phyloP scores from a whole-genome alignment of 2,113 vertebrate species.

The Megaptera novaeangliae region DNA sequence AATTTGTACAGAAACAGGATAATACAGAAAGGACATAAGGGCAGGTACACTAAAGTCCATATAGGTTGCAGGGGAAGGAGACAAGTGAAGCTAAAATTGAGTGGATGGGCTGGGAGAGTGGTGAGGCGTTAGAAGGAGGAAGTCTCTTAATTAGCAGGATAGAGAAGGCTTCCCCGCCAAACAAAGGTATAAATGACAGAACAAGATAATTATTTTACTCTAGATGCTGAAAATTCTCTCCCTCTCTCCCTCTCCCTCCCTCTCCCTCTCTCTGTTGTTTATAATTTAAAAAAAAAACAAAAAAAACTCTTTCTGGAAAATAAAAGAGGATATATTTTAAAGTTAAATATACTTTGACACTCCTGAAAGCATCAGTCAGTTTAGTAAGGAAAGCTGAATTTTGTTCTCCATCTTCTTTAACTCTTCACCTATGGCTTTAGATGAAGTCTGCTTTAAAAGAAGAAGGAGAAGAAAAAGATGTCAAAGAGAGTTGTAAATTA shows the following conservation, averaged over 20 bases:
- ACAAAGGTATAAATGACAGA: not conserved
- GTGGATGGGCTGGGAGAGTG: not conserved
- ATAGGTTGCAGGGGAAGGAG: not conserved
- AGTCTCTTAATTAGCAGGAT: not conserved
- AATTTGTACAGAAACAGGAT: not conserved
- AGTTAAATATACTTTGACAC: not conserved
- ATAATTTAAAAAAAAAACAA: not conserved
- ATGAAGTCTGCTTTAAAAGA: conserved; percentile 50
- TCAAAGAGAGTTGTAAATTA: conserved; percentile 59
- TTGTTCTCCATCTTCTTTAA: conserved; percentile 50
- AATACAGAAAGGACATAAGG: not conserved
- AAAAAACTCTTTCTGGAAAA: not conserved
- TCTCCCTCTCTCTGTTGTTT: not conserved
- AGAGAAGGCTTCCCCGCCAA: not conserved
- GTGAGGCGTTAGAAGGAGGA: not conserved
- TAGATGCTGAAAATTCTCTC: not conserved
- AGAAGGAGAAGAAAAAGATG: conserved; percentile 23
- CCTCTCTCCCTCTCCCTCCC: not conserved
- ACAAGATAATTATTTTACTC: not conserved
- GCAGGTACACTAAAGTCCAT: not conserved
- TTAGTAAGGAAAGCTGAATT: not conserved
- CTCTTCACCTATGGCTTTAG: conserved; percentile 50
- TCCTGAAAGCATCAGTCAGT: conserved; percentile 6
- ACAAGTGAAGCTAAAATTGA: not conserved
- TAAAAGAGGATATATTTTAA: not conserved